Evolutionary conservation across 2,113 vertebrate species (phyloP).

Genomic region (Micronycteris hirsuta): DNA sequence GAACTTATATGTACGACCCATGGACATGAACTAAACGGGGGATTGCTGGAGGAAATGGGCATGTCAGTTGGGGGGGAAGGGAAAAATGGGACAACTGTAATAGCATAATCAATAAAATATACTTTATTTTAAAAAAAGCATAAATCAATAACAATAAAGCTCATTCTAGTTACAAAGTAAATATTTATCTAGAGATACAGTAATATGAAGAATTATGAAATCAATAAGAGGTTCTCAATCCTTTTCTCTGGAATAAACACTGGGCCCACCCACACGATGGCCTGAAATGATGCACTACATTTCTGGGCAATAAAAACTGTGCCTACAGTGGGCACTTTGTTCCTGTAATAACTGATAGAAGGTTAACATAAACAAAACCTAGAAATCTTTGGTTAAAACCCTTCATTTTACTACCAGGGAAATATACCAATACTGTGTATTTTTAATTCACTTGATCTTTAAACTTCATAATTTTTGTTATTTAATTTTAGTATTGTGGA

Average conservation of each 20-base stretch:
- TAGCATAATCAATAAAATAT: no score
- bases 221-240: not conserved
- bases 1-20: no score
- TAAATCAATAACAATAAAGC: not conserved
- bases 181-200: not conserved
- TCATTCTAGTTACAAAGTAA: not conserved
- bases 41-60: no score
- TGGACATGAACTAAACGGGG: no score
- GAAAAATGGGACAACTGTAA: no score
- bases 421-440: not conserved
- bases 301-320: not conserved
- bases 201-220: not conserved
- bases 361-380: not conserved
- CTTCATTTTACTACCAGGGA: not conserved
- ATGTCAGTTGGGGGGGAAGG: no score
- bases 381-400: not conserved
- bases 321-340: not conserved
- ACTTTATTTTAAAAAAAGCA: no score
- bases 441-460: not conserved
- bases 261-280: not conserved
- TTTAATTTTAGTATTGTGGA: no score
- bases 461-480: not conserved
- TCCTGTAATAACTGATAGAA: not conserved
- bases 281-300: not conserved
- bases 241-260: constrained; percentile 3